These are phyloP conservation scores for Halichoeres trimaculatus DNA, from an alignment of 2,113 vertebrate species.

Conservation along the genomic window DNA sequence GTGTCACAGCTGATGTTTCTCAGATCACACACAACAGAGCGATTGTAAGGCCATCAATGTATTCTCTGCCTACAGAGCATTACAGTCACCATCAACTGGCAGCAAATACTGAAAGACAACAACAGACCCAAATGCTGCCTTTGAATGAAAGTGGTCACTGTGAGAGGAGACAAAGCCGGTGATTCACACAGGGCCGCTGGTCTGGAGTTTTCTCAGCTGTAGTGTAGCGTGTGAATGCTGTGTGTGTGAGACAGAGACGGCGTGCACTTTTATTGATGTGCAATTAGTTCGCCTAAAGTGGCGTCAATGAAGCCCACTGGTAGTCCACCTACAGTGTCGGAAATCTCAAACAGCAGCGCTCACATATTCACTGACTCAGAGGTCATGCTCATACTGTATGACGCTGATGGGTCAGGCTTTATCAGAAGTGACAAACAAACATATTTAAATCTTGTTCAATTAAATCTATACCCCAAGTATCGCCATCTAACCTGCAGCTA, in stretches of 20 bases:
- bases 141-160: slow-evolving; percentile 74
- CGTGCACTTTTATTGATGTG: slow-evolving; percentile 16
- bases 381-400: not conserved
- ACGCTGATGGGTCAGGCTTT: not conserved
- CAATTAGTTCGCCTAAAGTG: slow-evolving; percentile 37
- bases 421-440: slow-evolving; percentile 15
- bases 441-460: not conserved
- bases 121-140: slow-evolving; percentile 71
- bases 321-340: slow-evolving; percentile 17
- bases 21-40: slow-evolving; percentile 48
- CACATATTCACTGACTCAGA: slow-evolving; percentile 49
- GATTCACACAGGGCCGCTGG: slow-evolving; percentile 66
- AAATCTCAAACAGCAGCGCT: slow-evolving; percentile 34
- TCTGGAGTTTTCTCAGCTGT: slow-evolving; percentile 77
- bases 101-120: slow-evolving; percentile 69
- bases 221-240: not conserved
- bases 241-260: not conserved
- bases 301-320: slow-evolving; percentile 71
- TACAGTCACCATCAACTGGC: slow-evolving; percentile 46
- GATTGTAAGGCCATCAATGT: slow-evolving; percentile 45
- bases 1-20: slow-evolving; percentile 35
- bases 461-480: no score
- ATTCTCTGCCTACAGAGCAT: slow-evolving; percentile 51
- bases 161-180: slow-evolving; percentile 68
- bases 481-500: no score